Evolutionary conservation across 2,113 vertebrate genomes (phyloP).

Genomic region (Oxyruncus cristatus): DNA sequence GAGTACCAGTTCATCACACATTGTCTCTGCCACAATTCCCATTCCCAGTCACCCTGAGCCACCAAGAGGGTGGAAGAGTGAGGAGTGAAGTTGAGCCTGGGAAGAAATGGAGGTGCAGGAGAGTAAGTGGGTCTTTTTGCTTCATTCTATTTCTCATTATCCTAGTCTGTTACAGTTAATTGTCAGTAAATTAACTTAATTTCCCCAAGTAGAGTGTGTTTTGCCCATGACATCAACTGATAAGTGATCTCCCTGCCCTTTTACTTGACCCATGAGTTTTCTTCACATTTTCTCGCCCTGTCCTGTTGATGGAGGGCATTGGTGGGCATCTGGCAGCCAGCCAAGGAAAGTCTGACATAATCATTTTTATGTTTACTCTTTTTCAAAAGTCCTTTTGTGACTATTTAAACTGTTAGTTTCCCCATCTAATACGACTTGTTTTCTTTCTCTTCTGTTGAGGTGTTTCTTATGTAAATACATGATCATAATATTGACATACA

Average conservation of each 20-base stretch:
- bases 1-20: accelerated
- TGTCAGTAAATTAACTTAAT: background rate
- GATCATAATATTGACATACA: background rate
- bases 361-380: background rate
- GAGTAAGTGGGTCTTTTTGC: background rate
- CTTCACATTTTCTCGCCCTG: background rate
- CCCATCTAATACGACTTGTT: background rate
- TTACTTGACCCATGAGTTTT: background rate
- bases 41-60: background rate
- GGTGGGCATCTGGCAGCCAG: background rate
- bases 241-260: background rate
- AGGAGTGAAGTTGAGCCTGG: background rate
- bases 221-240: background rate
- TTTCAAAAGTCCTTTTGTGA: background rate
- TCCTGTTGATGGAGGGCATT: background rate
- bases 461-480: background rate
- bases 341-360: background rate
- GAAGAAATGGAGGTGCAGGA: background rate
- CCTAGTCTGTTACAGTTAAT: background rate
- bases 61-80: background rate
- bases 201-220: background rate
- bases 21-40: accelerated
- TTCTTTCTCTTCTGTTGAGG: background rate
- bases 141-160: background rate
- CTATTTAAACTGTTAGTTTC: background rate